Conservation (phyloP, 1,140 invertebrate species). For the Nasonia vitripennis region DNA sequence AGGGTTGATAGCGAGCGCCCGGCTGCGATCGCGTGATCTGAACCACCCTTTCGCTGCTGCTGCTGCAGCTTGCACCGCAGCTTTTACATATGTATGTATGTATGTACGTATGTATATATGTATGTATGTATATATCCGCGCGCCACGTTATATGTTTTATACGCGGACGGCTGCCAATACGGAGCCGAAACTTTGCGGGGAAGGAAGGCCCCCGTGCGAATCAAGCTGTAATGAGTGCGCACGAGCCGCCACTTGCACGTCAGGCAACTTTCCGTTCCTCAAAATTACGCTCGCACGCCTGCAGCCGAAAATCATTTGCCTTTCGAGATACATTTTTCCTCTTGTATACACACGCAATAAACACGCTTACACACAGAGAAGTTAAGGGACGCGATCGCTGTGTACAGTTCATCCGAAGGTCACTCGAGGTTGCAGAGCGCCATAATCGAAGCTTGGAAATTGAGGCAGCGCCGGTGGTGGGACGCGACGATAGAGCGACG, state of each 20-base stretch:
- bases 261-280: constrained; percentile 41
- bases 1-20: constrained; percentile 65
- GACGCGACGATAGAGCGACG: neutral
- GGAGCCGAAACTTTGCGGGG: constrained; percentile 23
- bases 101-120: neutral
- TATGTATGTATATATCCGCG: neutral
- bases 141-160: too few relatives aligned
- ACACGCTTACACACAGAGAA: neutral
- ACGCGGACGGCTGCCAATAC: constrained; percentile 34
- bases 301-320: too few relatives aligned
- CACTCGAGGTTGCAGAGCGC: neutral
- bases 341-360: neutral
- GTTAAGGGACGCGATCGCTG: neutral
- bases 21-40: constrained; percentile 68
- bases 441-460: neutral
- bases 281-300: constrained; percentile 16
- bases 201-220: constrained; percentile 49
- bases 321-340: neutral
- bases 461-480: neutral
- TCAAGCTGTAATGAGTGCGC: constrained; percentile 50
- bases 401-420: neutral
- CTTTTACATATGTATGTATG: neutral
- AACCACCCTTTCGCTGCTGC: constrained; percentile 62
- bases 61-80: constrained; percentile 36
- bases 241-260: constrained; percentile 10